Evolutionary conservation across 2,113 vertebrate species (phyloP).

Genomic region (Gallinago undulata): DNA sequence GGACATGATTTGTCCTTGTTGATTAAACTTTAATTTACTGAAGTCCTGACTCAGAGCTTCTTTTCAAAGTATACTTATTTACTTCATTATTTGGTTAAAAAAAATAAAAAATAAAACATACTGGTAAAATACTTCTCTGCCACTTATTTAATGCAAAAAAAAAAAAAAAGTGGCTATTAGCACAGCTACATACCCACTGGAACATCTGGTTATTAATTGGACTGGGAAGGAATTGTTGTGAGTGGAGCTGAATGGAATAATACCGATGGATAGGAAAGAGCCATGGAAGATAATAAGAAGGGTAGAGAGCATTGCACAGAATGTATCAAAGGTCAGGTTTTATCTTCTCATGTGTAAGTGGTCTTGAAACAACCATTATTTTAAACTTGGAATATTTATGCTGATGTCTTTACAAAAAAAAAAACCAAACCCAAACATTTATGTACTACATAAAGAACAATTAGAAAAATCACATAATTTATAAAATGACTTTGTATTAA

Average conservation of each 20-base stretch:
- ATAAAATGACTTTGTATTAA: background rate
- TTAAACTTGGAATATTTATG: conserved; percentile 11
- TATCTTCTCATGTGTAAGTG: background rate
- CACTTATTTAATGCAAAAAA: background rate
- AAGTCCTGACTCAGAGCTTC: background rate
- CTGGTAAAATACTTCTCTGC: background rate
- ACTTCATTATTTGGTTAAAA: background rate
- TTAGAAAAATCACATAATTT: conserved; percentile 8
- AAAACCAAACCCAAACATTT: background rate
- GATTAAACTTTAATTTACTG: background rate
- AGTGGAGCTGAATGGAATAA: background rate
- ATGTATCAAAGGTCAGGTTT: background rate
- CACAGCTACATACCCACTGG: background rate
- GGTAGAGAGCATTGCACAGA: background rate
- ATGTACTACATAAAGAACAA: conserved; percentile 24
- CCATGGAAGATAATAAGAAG: background rate
- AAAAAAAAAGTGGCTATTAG: background rate
- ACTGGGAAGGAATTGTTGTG: background rate
- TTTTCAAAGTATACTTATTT: background rate
- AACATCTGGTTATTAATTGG: background rate
- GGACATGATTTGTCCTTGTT: background rate
- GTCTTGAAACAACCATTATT: background rate
- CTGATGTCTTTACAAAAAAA: background rate
- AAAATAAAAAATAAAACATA: background rate
- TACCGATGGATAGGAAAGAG: background rate